Evolutionary conservation across 2,113 vertebrate species (phyloP).

Genomic region (Odocoileus virginianus): DNA sequence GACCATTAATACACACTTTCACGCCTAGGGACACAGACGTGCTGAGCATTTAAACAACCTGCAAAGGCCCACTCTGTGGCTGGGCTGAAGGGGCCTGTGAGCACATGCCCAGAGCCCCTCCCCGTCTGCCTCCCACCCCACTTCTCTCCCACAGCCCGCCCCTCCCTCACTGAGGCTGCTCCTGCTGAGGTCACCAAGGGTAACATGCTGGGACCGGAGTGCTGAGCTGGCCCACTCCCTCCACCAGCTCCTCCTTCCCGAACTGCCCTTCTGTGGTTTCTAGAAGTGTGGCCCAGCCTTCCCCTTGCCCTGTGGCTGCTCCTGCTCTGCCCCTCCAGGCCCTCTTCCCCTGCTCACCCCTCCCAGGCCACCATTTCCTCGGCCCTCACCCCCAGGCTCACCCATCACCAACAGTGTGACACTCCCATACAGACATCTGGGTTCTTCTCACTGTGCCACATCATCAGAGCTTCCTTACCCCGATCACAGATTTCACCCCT

Average conservation of each 20-base stretch:
- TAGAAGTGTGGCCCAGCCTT: not conserved
- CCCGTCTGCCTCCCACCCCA: accelerated
- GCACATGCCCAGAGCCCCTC: not conserved
- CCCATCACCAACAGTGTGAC: not conserved
- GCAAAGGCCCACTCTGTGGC: not conserved
- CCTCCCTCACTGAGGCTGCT: not conserved
- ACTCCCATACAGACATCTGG: not conserved
- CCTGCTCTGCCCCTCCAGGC: not conserved
- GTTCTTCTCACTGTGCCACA: not conserved
- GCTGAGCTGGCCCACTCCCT: not conserved
- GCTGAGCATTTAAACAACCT: not conserved
- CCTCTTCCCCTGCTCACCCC: not conserved
- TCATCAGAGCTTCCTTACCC: not conserved
- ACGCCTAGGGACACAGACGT: not conserved
- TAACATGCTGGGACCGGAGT: not conserved
- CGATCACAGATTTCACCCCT: not conserved
- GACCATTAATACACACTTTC: not conserved
- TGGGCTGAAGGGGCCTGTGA: not conserved
- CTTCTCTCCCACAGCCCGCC: not conserved
- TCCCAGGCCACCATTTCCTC: not conserved
- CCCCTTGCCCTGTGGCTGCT: not conserved
- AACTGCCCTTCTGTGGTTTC: not conserved
- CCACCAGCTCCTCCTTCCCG: not conserved
- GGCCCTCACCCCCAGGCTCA: not conserved
- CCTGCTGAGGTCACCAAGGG: not conserved